Evolutionary conservation across 1,140 invertebrate species (phyloP), one percentile per base, ranked within the genome.

Genomic region (Wiebesia pumilae): DNA sequence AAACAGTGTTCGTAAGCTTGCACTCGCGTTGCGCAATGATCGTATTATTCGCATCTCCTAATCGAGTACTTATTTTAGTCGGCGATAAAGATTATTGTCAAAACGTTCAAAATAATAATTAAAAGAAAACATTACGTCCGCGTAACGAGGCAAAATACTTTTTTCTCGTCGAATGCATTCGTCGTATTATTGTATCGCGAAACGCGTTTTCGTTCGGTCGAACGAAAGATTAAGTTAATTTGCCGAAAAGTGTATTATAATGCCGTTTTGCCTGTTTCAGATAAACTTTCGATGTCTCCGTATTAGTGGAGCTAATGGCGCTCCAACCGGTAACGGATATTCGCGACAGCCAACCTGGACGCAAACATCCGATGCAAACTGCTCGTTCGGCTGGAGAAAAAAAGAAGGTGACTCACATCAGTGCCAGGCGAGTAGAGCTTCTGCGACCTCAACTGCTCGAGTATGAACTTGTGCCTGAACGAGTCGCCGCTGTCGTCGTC

Each of bases 391-490:
- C 3, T 43, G 43, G n/a, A 9, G 24, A 10, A 54, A 62, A 77
- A 33, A 38, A 7, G 9, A 40, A 69, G 54, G 16, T 35, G 1
- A 90, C 91, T 77, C 78, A 94, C 93, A 89, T 94, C 93, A n/a
- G 89, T 89, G 75, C 90, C 89, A 10, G 92, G 92, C 7, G 92
- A 93, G 83, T 94, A 94, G 40, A 92, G 89, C 83, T 93, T 94
- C 86, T 93, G 91, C 12, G 93, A 91, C 73, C 90, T 92, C 12
- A 94, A 91, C 69, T 93, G 93, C 75, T 93, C 93, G 38, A 94
- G 88, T 43, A 93, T 93, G 85, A 93, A 92, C 89, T 93, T 94
- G 73, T 93, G 92, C 83, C 92, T 91, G 83, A 93, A 91, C 19
- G 93, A 94, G 82, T 94, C 93, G 19, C 86, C 90, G 85, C 92